These are phyloP conservation scores for Stegastes partitus DNA, from an alignment of 2,113 vertebrate species.

Conservation along the genomic window DNA sequence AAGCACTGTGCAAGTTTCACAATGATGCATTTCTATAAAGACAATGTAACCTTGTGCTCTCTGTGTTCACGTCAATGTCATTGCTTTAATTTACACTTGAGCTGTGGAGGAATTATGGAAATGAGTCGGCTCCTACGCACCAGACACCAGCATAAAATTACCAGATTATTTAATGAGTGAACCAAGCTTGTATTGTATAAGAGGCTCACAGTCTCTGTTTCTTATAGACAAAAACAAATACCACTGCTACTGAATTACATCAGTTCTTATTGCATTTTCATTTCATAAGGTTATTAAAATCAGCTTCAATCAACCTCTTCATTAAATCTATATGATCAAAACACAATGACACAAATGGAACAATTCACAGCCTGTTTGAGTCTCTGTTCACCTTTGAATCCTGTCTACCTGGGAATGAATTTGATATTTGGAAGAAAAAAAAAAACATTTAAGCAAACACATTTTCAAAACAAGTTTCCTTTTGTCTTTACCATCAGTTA, in stretches of 20 bases:
- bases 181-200: neutral
- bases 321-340: neutral
- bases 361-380: no score
- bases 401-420: neutral
- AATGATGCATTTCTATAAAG: slow-evolving; percentile 5
- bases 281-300: no score
- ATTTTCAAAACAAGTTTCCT: slow-evolving; percentile 4
- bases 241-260: no score
- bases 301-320: no score
- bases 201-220: neutral
- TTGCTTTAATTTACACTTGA: neutral
- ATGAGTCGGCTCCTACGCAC: slow-evolving; percentile 33
- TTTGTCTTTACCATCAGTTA: neutral
- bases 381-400: no score
- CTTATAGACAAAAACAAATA: neutral
- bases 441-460: neutral
- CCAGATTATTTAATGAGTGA: neutral
- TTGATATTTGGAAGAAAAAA: slow-evolving; percentile 4
- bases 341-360: no score
- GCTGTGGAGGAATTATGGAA: slow-evolving; percentile 45
- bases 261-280: no score
- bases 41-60: neutral
- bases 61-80: neutral
- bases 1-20: neutral
- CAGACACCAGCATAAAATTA: slow-evolving; percentile 25